Base-by-base conservation (phyloP, 2,797 vertebrate species). In the Pseudochromis fuscus region DNA sequence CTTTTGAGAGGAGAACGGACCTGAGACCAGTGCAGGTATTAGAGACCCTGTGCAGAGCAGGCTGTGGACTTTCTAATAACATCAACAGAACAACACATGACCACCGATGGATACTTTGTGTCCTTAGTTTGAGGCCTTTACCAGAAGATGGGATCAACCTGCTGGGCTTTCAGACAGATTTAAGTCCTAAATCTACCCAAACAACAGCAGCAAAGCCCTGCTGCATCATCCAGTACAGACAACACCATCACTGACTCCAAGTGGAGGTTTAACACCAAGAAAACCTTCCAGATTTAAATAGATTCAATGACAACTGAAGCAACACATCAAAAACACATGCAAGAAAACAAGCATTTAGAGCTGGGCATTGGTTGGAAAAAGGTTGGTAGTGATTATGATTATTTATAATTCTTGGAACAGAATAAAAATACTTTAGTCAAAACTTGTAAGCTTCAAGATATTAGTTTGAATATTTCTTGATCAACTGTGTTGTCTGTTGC, bases 1-100 rank as follows among this genome's bases (percentile, higher is more conserved):
- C 56, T 51, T 33, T 19, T 72, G 79, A 75, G 74, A 40, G 35
- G 56, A 63, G 44, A 67, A 46, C 31, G 15, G 28, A 64, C 65
- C 57, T 59, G 71, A 48, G 70, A 83, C 15, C 49, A 53, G 49
- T 3, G 19, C 49, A 25, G 80, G 64, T 45, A 37, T 76, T 63
- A 88, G 33, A n/a, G 15, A 49, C 55, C 52, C 40, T 28, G 38
- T 48, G 10, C 18, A 59, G 52, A 72, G 77, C 66, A 66, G 6
- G n/a, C 65, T 45, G 70, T 70, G 52, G 35, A 33, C 56, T 69
- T 67, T 57, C 12, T 60, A 53, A 50, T 10, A 13, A 56, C 60
- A 56, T 4, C 3, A 12, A 40, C 28, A 27, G 42, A 11, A 52
- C 10, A 38, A 27, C 52, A 64, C 37, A 53, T 8, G 4, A 11